Base-by-base conservation (phyloP, 1,140 invertebrate genomes). In the Calosoma granatense region DNA sequence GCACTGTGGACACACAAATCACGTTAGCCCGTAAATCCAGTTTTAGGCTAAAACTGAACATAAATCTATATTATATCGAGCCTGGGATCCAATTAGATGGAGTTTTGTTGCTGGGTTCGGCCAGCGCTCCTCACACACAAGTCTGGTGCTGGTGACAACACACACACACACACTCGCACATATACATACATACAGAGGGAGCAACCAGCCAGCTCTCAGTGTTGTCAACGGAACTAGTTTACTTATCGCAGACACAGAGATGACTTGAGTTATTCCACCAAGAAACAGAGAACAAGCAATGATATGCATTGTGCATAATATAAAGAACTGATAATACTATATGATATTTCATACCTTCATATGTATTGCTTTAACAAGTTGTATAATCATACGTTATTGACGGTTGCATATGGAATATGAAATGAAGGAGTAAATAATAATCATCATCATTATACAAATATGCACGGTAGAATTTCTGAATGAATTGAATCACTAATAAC, bases 51-150 rank as follows among this genome's bases (percentile, higher is more conserved):
- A 53, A 53, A 53, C 51, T 53, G 51, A 53, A 20, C 51, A 53
- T 53, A 53, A 53, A 53, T 53, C 51, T 22, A 53, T 53, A 53
- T 53, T 53, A 53, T 22, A 53, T 53, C 19, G 21, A 53, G 19
- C 17, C 51, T 21, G 21, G 51, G 51, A 53, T 53, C 51, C 51
- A 53, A 53, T 53, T 53, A 53, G 51, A 53, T 20, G 51, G 22
- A 53, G 51, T 53, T 53, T 53, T 53, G 51, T 53, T 53, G 51
- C n/a, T n/a, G n/a, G 51, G 19, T 21, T 53, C 17, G 20, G 21
- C 20, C 17, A 11, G 9, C 12, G 43, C 19, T 30, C 26, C 26
- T 4, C 4, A 14, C 26, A 30, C 26, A 4, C 6, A 30, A 30
- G 41, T 17, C 41, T 17, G 41, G 15, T 47, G 41, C 26, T 30